Conservation (phyloP, 2,113 vertebrate species). For the Brachyistius frenatus region DNA sequence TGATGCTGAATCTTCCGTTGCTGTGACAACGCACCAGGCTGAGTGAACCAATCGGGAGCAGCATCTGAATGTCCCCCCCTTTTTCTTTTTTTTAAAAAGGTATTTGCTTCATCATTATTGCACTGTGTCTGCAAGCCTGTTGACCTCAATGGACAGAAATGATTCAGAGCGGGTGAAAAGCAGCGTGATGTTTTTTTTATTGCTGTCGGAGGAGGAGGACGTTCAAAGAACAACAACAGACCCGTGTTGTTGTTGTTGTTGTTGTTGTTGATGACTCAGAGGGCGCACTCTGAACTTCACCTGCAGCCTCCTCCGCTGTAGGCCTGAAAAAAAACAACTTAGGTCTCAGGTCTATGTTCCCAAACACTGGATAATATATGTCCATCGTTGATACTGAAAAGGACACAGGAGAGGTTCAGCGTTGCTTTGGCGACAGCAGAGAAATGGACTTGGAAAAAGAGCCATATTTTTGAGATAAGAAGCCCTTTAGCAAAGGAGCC, state of each 20-base stretch:
- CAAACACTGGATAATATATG: not conserved
- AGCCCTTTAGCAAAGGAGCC: slow-evolving; percentile 17
- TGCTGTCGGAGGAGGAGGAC: not conserved
- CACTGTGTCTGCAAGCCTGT: slow-evolving; percentile 37
- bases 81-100: slow-evolving; percentile 31
- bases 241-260: slow-evolving; percentile 16
- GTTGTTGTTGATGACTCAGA: not conserved
- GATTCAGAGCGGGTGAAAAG: slow-evolving; percentile 17
- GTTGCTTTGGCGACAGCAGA: too few relatives aligned
- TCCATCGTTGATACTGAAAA: not conserved
- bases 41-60: slow-evolving; percentile 11
- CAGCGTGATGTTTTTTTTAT: slow-evolving; percentile 44
- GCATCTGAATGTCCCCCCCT: slow-evolving; percentile 10
- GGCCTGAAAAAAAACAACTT: slow-evolving; percentile 9
- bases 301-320: slow-evolving; percentile 1
- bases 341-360: not conserved
- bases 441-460: too few relatives aligned
- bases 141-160: slow-evolving; percentile 31
- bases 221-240: slow-evolving; percentile 32
- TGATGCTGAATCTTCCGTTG: slow-evolving; percentile 51
- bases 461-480: not conserved
- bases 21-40: slow-evolving; percentile 62
- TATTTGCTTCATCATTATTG: slow-evolving; percentile 61
- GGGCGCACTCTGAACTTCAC: slow-evolving; percentile 22
- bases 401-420: not conserved